Evolutionary conservation across 2,888 invertebrate species (phyloP), one percentile per base, ranked within the genome.

Genomic region (Hydrotaea cyrtoneurina): DNA sequence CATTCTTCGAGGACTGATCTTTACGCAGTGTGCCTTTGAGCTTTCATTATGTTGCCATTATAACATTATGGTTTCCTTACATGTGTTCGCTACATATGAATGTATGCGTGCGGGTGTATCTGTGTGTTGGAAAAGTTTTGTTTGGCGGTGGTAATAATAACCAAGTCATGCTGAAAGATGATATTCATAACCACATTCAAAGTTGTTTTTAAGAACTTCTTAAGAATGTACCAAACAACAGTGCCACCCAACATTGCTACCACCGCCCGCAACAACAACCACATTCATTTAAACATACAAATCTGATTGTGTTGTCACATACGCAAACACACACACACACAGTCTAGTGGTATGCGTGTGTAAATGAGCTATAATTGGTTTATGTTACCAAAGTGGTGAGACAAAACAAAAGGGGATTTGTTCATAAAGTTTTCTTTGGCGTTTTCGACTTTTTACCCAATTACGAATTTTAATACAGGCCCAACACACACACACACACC

Each of bases 341-440:
- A 31, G 7, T 31, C 7, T 31, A 31, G 11, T 39, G 19, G 55
- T 59, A 5, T 59, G 74, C 11, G 19, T 43, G 57, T 39, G 13
- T 17, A 36, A 59, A 39, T 57, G 39, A 59, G 43, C 21, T 19
- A 23, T 75, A 46, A 62, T 59, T 62, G 59, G 75, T 62, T 75
- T 62, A 59, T 46, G 62, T 59, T 2, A 13, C 21, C 21, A 57
- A 57, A 59, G 43, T 69, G 69, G 69, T 69, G 46, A 46, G 43
- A 46, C 23, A 23, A 69, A 43, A 69, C 69, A 69, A 69, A 69
- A 69, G 69, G n/a, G n/a, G 46, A 69, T 69, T 69, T 46, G 43
- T 43, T 43, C 43, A 46, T 23, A 69, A 69, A 69, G 15, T 46
- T 69, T 66, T 69, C 15, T 39, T 31, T 23, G 21, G 46, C 69